These are phyloP conservation scores for Leptopterna dolabrata DNA, from an alignment of 2,888 invertebrate species.

Conservation along the genomic window DNA sequence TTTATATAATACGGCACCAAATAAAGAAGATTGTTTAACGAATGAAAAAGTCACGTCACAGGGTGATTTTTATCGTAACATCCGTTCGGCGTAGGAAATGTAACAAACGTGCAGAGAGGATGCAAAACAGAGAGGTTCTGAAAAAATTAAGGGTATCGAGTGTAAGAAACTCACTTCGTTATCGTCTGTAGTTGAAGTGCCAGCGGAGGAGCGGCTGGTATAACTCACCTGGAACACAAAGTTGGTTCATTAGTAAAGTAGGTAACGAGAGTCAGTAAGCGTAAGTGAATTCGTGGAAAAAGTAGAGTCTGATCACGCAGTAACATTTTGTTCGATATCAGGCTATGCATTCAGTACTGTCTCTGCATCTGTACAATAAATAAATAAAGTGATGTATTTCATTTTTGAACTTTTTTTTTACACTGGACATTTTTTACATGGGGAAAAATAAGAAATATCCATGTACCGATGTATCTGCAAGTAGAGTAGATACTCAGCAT, in stretches of 20 bases:
- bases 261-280: background rate
- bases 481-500: too few relatives aligned
- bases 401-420: too few relatives aligned
- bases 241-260: background rate
- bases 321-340: too few relatives aligned
- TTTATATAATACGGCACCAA: background rate
- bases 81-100: background rate
- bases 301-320: background rate
- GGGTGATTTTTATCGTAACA: background rate
- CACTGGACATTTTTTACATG: too few relatives aligned
- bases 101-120: background rate
- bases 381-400: too few relatives aligned
- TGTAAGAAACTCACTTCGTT: conserved; percentile 46
- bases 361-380: too few relatives aligned
- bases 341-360: too few relatives aligned
- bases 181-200: conserved; percentile 40
- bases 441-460: too few relatives aligned
- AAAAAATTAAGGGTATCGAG: background rate
- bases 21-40: background rate
- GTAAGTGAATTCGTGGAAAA: too few relatives aligned
- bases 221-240: conserved; percentile 29
- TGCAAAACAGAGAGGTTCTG: background rate
- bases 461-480: too few relatives aligned
- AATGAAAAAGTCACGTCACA: background rate
- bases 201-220: conserved; percentile 33